Evolutionary conservation across 2,888 invertebrate genomes (phyloP).

Genomic region (Lithophane ornitopus): DNA sequence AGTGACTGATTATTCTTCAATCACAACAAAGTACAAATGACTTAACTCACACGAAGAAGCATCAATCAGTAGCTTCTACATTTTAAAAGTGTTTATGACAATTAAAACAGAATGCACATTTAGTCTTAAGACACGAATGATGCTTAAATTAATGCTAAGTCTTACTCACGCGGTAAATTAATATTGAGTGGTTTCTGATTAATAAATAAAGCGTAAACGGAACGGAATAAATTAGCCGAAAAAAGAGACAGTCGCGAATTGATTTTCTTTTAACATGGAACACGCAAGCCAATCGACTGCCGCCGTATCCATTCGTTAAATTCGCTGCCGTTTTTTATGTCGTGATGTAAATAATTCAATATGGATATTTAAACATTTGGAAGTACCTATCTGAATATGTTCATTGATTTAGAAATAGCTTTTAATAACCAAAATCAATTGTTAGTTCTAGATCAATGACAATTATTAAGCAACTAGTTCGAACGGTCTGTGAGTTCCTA

Average conservation of each 20-base stretch:
- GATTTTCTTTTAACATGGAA: conserved; percentile 41
- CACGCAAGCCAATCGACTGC: conserved; percentile 44
- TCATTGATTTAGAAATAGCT: not conserved
- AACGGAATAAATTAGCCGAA: conserved; percentile 45
- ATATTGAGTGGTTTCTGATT: conserved; percentile 27
- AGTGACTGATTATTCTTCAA: conserved; percentile 9
- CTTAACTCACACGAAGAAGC: conserved; percentile 7
- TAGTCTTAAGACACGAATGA: conserved; percentile 16
- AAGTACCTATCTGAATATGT: not conserved
- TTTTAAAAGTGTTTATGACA: conserved; percentile 6
- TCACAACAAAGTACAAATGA: conserved; percentile 3
- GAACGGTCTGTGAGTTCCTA: not conserved
- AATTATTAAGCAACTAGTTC: not conserved
- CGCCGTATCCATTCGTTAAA: conserved; percentile 54
- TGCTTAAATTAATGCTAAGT: conserved; percentile 28
- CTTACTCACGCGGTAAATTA: conserved; percentile 5
- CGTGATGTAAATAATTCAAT: conserved; percentile 54
- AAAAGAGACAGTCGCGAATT: conserved; percentile 55
- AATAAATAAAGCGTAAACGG: conserved; percentile 46
- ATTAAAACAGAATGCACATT: conserved; percentile 28
- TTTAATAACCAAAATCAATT: not conserved
- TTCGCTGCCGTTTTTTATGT: conserved; percentile 70
- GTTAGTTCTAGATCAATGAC: not conserved
- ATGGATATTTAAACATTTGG: not conserved
- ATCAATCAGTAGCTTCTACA: conserved; percentile 11